Evolutionary conservation across 2,888 invertebrate species (phyloP), one percentile per base, ranked within the genome.

Genomic region (Crocallis elinguaria): DNA sequence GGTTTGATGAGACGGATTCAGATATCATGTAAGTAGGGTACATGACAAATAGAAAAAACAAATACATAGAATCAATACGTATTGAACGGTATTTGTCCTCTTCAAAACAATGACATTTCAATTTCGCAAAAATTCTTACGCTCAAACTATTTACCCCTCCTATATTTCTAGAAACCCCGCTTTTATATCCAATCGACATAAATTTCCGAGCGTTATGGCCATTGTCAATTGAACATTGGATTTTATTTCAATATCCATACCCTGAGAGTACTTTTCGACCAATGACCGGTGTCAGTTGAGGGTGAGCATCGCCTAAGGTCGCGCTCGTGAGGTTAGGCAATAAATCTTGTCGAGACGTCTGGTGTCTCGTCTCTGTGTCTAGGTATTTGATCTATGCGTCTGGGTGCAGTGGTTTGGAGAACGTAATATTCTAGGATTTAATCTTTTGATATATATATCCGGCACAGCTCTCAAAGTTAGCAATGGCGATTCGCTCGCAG

Each of bases 351-450:
- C 30, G 39, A 46, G 17, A 57, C 57, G 38, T 51, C 60, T 37
- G 45, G 60, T 57, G 62, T 64, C 66, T 69, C 63, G 64, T 60
- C 67, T 67, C 16, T 57, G 44, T 1, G 30, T 41, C 41, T 60
- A 43, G 27, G 39, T 44, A 16, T 30, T 49, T 54, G 45, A 42
- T 43, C 21, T 33, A 32, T 32, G 43, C 33, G 43, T 32, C 48
- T 49, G 41, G 37, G 4, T 39, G 39, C 48, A 39, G 3, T 35
- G 27, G 23, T 13, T 32, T 39, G 33, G 12, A 16, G 13, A n/a
- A 11, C 12, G 12, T 12, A 1, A 29, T 29, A 12, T 29, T 29
- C 4, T 17, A 16, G n/a, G 9, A 33, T 33, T 17, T 7, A 32
- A 32, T 32, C 13, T 32, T 14, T 32, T 8, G 7, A 8, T 25